These are phyloP conservation scores for Cantharis rufa DNA, from an alignment of 2,888 invertebrate species.

Conservation along the genomic window DNA sequence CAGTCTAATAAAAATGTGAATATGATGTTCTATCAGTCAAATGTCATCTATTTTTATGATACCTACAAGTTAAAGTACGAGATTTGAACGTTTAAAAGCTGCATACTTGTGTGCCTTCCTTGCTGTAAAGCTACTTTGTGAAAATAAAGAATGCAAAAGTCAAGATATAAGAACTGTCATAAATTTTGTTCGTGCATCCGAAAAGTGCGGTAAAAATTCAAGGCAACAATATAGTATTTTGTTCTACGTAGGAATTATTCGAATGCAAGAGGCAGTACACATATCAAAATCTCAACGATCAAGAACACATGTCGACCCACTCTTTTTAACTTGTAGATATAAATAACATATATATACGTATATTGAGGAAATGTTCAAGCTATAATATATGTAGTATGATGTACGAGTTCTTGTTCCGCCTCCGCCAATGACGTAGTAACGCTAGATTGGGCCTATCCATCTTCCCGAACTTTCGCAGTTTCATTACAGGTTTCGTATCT, in stretches of 20 bases:
- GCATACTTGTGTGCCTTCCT: not conserved
- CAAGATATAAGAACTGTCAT: constrained; percentile 14
- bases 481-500: constrained; percentile 42
- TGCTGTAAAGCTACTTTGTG: constrained; percentile 5
- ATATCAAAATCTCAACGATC: constrained; percentile 36
- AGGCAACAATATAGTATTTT: constrained; percentile 1
- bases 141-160: constrained; percentile 12
- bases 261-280: constrained; percentile 27
- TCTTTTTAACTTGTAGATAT: constrained; percentile 41
- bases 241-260: constrained; percentile 22
- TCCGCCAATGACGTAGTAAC: constrained; percentile 33
- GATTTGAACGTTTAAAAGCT: not conserved
- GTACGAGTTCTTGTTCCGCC: constrained; percentile 37
- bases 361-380: constrained; percentile 42
- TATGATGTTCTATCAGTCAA: constrained; percentile 8
- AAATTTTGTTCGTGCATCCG: constrained; percentile 19
- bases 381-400: constrained; percentile 40
- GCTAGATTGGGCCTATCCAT: constrained; percentile 45
- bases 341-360: constrained; percentile 36
- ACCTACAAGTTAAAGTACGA: not conserved
- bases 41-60: constrained; percentile 6
- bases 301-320: constrained; percentile 40
- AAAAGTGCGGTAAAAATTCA: constrained; percentile 5
- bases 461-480: constrained; percentile 44
- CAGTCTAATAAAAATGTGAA: not conserved